A percentile compares a stretch with the other conserved stretches of the same genome.
Conservation (phyloP, 2,797 vertebrate species). For the Lophura swinhoii region DNA sequence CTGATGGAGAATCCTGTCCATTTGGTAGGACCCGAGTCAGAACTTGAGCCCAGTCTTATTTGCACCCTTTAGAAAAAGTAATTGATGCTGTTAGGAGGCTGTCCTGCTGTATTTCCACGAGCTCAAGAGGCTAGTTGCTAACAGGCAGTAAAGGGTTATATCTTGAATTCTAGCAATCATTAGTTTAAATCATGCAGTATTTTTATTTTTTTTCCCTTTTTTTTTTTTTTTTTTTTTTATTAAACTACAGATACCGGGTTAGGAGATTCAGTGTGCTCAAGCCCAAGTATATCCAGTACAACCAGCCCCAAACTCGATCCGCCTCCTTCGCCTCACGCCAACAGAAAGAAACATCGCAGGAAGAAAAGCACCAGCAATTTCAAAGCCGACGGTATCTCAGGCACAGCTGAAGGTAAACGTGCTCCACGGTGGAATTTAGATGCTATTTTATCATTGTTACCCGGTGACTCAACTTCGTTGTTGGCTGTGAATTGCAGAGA, state of each 20-base stretch:
- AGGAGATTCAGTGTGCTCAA: slow-evolving; percentile 94
- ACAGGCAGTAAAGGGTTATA: accelerated
- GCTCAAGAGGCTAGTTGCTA: neutral
- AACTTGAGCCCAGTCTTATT: neutral
- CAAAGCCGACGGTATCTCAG: slow-evolving; percentile 91
- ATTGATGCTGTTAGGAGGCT: neutral
- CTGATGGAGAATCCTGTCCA: neutral
- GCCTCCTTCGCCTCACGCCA: slow-evolving; percentile 95
- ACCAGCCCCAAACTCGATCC: slow-evolving; percentile 96
- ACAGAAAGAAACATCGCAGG: slow-evolving; percentile 96
- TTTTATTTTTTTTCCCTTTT: neutral
- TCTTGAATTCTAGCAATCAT: neutral
- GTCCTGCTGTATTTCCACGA: neutral
- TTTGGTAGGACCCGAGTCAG: neutral
- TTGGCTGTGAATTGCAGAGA: neutral
- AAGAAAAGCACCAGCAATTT: slow-evolving; percentile 99
- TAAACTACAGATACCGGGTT: slow-evolving; percentile 87
- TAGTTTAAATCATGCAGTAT: neutral
- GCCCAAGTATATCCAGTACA: slow-evolving; percentile 94
- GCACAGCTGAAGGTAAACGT: slow-evolving; percentile 93
- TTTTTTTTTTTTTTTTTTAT: neutral
- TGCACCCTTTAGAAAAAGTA: neutral
- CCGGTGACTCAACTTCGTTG: neutral
- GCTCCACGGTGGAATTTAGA: neutral
- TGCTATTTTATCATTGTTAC: neutral